Evolutionary conservation across 2,113 vertebrate species (phyloP).

Genomic region (Carassius carassius): DNA sequence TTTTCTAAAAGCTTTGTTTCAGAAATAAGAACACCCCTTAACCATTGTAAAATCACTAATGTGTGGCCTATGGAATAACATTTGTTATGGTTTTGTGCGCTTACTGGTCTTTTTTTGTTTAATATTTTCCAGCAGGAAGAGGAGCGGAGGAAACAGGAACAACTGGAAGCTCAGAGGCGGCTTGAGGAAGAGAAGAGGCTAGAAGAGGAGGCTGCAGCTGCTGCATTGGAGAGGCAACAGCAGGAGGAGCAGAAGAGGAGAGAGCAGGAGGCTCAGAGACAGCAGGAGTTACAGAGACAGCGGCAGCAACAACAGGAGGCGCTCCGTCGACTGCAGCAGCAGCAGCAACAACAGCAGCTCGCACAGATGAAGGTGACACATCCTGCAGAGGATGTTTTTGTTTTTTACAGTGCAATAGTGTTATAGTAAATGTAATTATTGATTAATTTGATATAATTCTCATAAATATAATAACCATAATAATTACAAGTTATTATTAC

Average conservation of each 20-base stretch:
- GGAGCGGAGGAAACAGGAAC: constrained; percentile 88
- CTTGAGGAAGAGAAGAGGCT: constrained; percentile 77
- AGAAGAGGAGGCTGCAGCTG: constrained; percentile 83
- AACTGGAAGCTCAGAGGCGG: constrained; percentile 81
- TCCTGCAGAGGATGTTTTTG: background rate
- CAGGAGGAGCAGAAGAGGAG: constrained; percentile 86
- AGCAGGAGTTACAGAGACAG: constrained; percentile 78
- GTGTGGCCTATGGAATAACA: background rate
- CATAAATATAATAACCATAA: too few species aligned
- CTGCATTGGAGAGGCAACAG: constrained; percentile 81
- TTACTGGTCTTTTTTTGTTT: background rate
- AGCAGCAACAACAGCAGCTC: constrained; percentile 94
- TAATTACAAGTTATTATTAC: background rate
- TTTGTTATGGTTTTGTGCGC: too few species aligned
- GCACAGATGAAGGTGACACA: constrained; percentile 94
- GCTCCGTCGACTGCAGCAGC: constrained; percentile 87
- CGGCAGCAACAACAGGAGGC: constrained; percentile 85
- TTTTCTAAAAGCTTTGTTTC: too few species aligned
- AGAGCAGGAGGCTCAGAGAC: constrained; percentile 85
- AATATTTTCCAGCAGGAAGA: constrained; percentile 78
- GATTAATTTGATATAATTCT: too few species aligned
- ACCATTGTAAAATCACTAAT: background rate
- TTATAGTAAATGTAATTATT: background rate
- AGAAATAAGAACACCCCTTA: too few species aligned
- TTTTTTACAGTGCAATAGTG: background rate